These are phyloP conservation scores for Parazoanthus swiftii DNA, from an alignment of 92 coral and sea anemone species.

Conservation along the genomic window DNA sequence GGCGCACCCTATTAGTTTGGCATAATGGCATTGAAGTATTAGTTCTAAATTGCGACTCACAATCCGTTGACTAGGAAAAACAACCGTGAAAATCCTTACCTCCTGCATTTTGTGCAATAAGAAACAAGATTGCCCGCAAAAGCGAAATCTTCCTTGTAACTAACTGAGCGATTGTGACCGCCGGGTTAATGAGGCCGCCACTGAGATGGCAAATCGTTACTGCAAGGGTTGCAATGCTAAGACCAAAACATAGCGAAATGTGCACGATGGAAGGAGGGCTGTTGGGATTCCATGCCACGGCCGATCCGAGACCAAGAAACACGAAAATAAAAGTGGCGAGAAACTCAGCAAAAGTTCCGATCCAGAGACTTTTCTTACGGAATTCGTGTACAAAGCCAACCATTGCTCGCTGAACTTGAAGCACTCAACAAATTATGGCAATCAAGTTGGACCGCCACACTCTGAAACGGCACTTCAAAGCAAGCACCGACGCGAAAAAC, in stretches of 20 bases:
- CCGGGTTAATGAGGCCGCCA: slow-evolving; percentile 95
- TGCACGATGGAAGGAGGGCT: slow-evolving; percentile 81
- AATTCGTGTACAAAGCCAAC: slow-evolving; percentile 10
- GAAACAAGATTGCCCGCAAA: slow-evolving; percentile 70
- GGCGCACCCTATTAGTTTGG: background rate
- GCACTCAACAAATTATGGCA: too few species aligned
- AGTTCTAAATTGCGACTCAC: background rate
- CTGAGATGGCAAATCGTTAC: slow-evolving; percentile 83
- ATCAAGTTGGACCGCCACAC: background rate
- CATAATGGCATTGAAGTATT: background rate
- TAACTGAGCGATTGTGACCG: slow-evolving; percentile 82
- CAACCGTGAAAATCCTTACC: slow-evolving; percentile 53
- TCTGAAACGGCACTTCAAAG: too few species aligned
- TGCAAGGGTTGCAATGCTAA: slow-evolving; percentile 81
- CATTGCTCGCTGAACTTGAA: background rate
- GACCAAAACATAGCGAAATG: slow-evolving; percentile 82
- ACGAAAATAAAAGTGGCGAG: slow-evolving; percentile 87
- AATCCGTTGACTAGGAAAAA: background rate
- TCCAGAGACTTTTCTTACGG: slow-evolving; percentile 66
- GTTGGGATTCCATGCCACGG: slow-evolving; percentile 68
- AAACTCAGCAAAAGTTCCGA: slow-evolving; percentile 72
- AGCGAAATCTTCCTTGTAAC: slow-evolving; percentile 71
- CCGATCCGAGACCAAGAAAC: slow-evolving; percentile 85
- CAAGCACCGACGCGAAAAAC: background rate
- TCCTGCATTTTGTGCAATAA: slow-evolving; percentile 81